Base-by-base conservation (phyloP, 2,888 invertebrate species). In the Scaptomyza cyrtandrae region DNA sequence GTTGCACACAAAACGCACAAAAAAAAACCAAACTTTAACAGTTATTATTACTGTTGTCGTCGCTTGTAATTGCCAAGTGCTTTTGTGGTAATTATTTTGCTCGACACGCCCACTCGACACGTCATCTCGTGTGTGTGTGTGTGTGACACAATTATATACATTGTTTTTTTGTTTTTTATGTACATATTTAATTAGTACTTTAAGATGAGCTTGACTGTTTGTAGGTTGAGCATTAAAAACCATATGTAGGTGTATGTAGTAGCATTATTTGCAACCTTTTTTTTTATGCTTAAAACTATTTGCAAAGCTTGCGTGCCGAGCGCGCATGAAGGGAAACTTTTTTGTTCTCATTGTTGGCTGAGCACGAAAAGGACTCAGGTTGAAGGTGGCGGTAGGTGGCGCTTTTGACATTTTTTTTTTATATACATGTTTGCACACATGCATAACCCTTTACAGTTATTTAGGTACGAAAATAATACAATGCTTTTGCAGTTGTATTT, bases 271-370 rank as follows among this genome's bases (percentile, higher is more conserved):
- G 56, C 71, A 53, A 11, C 16, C 41, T 14, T 45, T 56, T 48
- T 7, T 10, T 48, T 3, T 3, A 5, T 3, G 6, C 3, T 24
- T 3, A 24, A 24, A 45, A 33, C 29, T 7, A 6, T 56, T 54
- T 46, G 3, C 14, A 41, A 41, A 16, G 53, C 14, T 75, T 61
- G 84, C 84, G 81, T 87, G 87, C 27, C 56, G 14, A n/a, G 13
- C 11, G 4, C 48, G 67, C 65, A 70, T 75, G 66, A 68, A 71
- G 71, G 73, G 69, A 76, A 66, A 50, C 41, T 41, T 16, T 62
- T 73, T 10, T 33, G 10, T 33, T 55, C 67, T 33, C 41, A 52
- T 37, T 31, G 56, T 50, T 59, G 49, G 45, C 19, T 56, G 50
- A 49, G 43, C 16, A 41, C 52, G 11, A 24, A 44, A 71, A 16